Base-by-base conservation (phyloP, 1,140 invertebrate species). In the Drosophila littoralis region DNA sequence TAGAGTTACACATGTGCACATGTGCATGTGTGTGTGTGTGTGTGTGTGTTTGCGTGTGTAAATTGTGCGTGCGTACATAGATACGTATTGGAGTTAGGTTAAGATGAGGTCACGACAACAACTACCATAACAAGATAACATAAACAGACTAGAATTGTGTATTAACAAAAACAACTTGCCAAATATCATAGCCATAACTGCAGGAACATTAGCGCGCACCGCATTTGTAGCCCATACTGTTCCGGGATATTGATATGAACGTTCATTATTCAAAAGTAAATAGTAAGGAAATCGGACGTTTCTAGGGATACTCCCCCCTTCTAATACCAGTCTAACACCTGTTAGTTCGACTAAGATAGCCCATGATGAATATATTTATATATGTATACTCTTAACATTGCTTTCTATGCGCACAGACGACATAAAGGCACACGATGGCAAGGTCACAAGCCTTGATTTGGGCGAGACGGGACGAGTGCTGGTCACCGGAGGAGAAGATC, bases 401-500 rank as follows among this genome's bases (percentile, higher is more conserved):
- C 4, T 42, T 28, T 33, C 2, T 35, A 6, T 15, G 4, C 8
- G n/a, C 6, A 54, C 15, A 98, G 97, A 97, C 94, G 97, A 98
- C 89, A 97, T 98, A 93, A 94, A 95, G 76, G 97, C 97, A 28
- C 97, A 98, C 93, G 94, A 95, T 64, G 95, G 95, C 43, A 96
- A 96, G 90, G 97, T 98, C 45, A 97, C 96, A 79, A 97, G 97
- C 89, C 92, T 98, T 52, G 95, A 97, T 58, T 92, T 98, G 77
- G 97, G 97, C 13, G 98, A 98, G 91, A 97, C 97, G 28, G 97
- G 97, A 38, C 93, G 97, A 78, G 98, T 99, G 52, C 94, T 99
- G 92, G 98, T 98, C 50, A 99, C 98, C 77, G 98, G 98, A 54
- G 98, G 98, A 75, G 97, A 98, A 92, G 98, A 99, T 93, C 97